Percentiles rank a stretch among this genome's conserved stretches.
These are phyloP conservation scores for Drosophila pseudoobscura DNA, from an alignment of 1,140 invertebrate genomes.

Conservation along the genomic window DNA sequence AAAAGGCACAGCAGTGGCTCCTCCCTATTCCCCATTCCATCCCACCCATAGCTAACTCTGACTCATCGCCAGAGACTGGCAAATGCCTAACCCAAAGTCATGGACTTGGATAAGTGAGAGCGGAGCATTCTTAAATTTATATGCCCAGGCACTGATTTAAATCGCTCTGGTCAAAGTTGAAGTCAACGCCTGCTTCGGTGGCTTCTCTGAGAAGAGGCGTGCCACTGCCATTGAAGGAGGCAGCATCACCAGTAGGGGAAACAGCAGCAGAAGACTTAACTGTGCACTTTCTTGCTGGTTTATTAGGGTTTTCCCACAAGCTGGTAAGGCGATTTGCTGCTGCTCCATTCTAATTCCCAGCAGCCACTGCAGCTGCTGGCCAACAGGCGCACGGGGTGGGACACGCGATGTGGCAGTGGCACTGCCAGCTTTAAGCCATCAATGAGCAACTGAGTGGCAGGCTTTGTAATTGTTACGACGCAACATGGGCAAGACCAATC, in stretches of 20 bases:
- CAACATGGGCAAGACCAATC: constrained; percentile 17
- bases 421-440: constrained; percentile 58
- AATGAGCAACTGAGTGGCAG: constrained; percentile 60
- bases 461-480: constrained; percentile 46
- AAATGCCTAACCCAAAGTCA: constrained; percentile 52
- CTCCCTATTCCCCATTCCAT: constrained; percentile 4
- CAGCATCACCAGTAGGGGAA: constrained; percentile 3
- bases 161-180: constrained; percentile 45
- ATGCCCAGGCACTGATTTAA: constrained; percentile 42
- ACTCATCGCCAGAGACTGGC: constrained; percentile 39
- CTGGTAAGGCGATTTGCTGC: constrained; percentile 74
- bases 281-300: constrained; percentile 72
- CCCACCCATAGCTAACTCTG: constrained; percentile 36
- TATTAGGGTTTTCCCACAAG: constrained; percentile 67
- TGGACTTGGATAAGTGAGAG: constrained; percentile 47
- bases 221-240: neutral
- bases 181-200: constrained; percentile 37
- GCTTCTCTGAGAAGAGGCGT: constrained; percentile 8
- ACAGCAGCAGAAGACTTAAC: constrained; percentile 62
- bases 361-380: constrained; percentile 42
- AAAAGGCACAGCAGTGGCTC: constrained; percentile 37
- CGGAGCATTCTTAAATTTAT: constrained; percentile 49
- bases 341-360: constrained; percentile 24
- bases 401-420: constrained; percentile 51
- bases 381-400: constrained; percentile 50